A percentile compares a stretch with the other conserved stretches of the same genome.
Evolutionary conservation across 1,140 invertebrate species (phyloP).

Genomic region (Cyclargus thomasi): DNA sequence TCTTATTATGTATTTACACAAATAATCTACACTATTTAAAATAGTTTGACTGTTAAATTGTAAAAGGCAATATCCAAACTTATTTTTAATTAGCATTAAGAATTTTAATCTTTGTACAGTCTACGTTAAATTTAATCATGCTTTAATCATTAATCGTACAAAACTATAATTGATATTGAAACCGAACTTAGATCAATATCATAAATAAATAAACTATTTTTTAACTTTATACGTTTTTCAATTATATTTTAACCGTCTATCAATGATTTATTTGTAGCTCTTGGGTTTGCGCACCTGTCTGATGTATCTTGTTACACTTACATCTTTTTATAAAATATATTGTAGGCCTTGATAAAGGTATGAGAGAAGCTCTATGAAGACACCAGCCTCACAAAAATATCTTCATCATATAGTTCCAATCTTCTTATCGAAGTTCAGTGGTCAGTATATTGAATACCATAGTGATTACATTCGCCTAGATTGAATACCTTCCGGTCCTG

Average conservation of each 20-base stretch:
- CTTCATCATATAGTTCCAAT: too few relatives aligned
- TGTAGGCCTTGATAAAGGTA: too few relatives aligned
- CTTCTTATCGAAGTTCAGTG: too few relatives aligned
- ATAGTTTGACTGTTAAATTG: neutral
- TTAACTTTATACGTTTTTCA: neutral
- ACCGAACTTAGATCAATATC: neutral
- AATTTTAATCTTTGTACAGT: conserved; percentile 9
- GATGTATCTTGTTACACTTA: too few relatives aligned
- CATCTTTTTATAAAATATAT: too few relatives aligned
- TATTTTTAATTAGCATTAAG: conserved; percentile 18
- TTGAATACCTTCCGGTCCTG: too few relatives aligned
- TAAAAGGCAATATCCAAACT: neutral
- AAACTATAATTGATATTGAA: conserved; percentile 18
- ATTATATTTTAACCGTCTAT: neutral
- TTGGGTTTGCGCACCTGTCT: too few relatives aligned
- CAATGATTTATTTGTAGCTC: too few relatives aligned
- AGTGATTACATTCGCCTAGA: too few relatives aligned
- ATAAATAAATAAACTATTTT: conserved; percentile 8
- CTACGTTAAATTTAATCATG: conserved; percentile 23
- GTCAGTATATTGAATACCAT: too few relatives aligned
- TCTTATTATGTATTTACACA: neutral
- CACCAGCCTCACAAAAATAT: too few relatives aligned
- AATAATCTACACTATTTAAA: neutral
- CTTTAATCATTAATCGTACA: conserved; percentile 40
- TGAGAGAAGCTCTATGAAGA: too few relatives aligned